These are phyloP conservation scores for Poicephalus gulielmi DNA, from an alignment of 2,113 vertebrate species.

Conservation along the genomic window DNA sequence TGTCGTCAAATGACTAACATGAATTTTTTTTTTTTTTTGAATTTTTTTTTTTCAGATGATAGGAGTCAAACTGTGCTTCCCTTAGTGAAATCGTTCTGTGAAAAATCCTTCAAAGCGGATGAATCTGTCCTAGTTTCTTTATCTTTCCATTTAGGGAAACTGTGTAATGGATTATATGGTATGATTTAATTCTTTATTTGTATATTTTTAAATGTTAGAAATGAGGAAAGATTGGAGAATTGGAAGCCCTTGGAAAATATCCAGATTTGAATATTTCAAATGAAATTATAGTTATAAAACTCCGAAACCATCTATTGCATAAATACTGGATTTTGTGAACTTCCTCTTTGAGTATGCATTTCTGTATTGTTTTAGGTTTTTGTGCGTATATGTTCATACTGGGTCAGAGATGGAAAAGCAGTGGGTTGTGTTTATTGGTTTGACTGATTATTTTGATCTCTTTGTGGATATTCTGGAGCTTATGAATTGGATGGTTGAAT, in stretches of 20 bases:
- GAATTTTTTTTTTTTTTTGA: conserved; percentile 32
- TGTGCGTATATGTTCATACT: not conserved
- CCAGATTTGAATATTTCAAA: not conserved
- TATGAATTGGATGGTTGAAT: not conserved
- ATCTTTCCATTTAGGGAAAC: conserved; percentile 91
- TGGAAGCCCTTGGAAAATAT: not conserved
- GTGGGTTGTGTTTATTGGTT: not conserved
- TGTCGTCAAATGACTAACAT: not conserved
- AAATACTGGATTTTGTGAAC: not conserved
- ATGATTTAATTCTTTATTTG: conserved; percentile 13
- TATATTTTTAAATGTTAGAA: not conserved
- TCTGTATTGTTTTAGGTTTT: not conserved
- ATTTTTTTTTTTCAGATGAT: conserved; percentile 80
- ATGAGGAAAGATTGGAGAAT: not conserved
- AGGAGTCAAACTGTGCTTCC: conserved; percentile 86
- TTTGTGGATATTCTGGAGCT: not conserved
- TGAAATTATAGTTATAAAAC: not conserved
- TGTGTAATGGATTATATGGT: conserved; percentile 93
- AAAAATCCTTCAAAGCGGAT: conserved; percentile 89
- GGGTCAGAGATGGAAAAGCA: not conserved
- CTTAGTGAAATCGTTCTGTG: conserved; percentile 89
- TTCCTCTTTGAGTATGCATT: not conserved
- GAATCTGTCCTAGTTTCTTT: conserved; percentile 87
- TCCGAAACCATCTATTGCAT: not conserved
- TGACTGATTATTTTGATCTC: not conserved